phyloP scores from a whole-genome alignment of 2,113 vertebrate genomes.

The Arizona elegans region DNA sequence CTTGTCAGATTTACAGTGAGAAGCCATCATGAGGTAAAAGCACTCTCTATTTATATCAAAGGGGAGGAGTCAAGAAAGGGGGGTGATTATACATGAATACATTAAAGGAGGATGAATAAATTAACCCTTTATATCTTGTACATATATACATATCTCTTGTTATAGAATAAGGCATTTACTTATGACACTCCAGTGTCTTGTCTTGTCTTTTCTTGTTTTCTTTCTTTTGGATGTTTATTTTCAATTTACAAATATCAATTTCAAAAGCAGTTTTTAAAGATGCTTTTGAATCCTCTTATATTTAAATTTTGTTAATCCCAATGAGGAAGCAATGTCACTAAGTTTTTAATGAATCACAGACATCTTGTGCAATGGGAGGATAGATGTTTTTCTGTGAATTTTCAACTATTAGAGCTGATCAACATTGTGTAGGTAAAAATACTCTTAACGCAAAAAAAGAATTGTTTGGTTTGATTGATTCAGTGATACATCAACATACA shows the following conservation, averaged over 20 bases:
- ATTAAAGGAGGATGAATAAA: too few species aligned
- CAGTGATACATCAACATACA: background rate
- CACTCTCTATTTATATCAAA: too few species aligned
- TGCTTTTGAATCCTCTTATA: conserved; percentile 51
- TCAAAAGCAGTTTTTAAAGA: conserved; percentile 34
- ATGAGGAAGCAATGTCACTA: conserved; percentile 54
- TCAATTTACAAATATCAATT: conserved; percentile 43
- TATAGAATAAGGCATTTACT: too few species aligned
- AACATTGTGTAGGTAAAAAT: background rate
- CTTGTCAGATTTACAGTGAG: too few species aligned
- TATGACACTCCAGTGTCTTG: background rate
- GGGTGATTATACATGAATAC: too few species aligned
- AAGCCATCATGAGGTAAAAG: too few species aligned
- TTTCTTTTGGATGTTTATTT: conserved; percentile 17
- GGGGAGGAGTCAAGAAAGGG: too few species aligned
- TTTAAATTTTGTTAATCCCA: conserved; percentile 58
- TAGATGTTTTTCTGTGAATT: background rate
- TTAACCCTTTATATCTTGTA: too few species aligned
- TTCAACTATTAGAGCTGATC: background rate
- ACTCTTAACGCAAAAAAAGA: background rate
- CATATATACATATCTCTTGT: too few species aligned
- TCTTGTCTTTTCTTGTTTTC: conserved; percentile 4
- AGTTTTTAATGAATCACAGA: conserved; percentile 60
- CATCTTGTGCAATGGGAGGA: conserved; percentile 43
- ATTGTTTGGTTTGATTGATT: background rate